A percentile compares a stretch with the other conserved stretches of the same genome.
Evolutionary conservation across 92 coral and sea anemone species (phyloP).

Genomic region (Siderastrea siderea): DNA sequence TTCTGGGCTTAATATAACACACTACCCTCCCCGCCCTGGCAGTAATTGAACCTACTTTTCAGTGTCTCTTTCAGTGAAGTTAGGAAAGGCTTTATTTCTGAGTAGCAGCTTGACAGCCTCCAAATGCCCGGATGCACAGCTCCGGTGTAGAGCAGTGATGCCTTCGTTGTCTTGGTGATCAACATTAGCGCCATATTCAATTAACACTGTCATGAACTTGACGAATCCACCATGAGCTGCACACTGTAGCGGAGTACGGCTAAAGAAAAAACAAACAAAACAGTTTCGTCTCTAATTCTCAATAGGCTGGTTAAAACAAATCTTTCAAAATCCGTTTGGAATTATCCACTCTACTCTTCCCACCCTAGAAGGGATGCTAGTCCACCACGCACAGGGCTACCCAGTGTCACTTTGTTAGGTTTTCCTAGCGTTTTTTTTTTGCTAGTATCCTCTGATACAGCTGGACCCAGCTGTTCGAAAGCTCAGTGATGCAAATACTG

Average conservation of each 20-base stretch:
- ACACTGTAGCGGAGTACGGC: constrained; percentile 95
- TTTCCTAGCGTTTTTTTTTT: no score
- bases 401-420: no score
- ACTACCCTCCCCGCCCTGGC: not conserved
- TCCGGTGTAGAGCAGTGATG: constrained; percentile 89
- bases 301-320: no score
- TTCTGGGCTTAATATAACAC: not conserved
- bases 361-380: no score
- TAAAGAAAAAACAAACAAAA: not conserved
- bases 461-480: no score
- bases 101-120: constrained; percentile 95
- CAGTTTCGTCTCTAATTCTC: not conserved
- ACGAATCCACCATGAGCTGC: constrained; percentile 96
- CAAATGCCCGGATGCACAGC: constrained; percentile 91
- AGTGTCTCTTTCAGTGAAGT: constrained; percentile 77
- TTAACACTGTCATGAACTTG: constrained; percentile 87
- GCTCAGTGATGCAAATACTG: no score
- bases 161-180: constrained; percentile 87
- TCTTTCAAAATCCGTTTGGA: no score
- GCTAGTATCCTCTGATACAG: no score
- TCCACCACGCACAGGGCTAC: no score
- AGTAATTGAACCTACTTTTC: constrained; percentile 60
- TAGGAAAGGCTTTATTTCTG: constrained; percentile 82
- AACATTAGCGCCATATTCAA: constrained; percentile 84
- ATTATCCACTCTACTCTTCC: no score